Conservation (phyloP, 1,140 invertebrate genomes). For the Ips nitidus region DNA sequence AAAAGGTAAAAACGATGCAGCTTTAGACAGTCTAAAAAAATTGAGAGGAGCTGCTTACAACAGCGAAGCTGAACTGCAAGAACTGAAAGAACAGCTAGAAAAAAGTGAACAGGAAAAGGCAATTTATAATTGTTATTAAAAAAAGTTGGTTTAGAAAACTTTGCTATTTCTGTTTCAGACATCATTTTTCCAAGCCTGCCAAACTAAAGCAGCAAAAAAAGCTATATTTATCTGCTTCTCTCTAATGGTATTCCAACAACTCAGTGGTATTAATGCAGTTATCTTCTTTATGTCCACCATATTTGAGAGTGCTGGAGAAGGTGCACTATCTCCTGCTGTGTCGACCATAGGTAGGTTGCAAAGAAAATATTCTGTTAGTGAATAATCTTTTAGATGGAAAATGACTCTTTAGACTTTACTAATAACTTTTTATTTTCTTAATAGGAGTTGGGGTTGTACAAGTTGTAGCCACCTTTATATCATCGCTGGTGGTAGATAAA, state of each 20-base stretch:
- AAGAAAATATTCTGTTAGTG: background rate
- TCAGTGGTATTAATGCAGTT: conserved; percentile 63
- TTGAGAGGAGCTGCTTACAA: conserved; percentile 70
- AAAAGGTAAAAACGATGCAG: conserved; percentile 63
- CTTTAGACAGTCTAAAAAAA: conserved; percentile 64
- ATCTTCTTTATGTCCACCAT: conserved; percentile 62
- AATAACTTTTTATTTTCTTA: background rate
- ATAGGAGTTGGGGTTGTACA: conserved; percentile 68
- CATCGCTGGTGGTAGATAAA: conserved; percentile 66
- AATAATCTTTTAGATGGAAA: background rate
- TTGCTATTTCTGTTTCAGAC: conserved; percentile 35
- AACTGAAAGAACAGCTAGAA: conserved; percentile 48
- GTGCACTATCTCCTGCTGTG: conserved; percentile 55
- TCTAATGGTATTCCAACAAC: conserved; percentile 71
- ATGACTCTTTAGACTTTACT: background rate
- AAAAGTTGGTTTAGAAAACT: background rate
- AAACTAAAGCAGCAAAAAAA: conserved; percentile 54
- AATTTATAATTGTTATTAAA: background rate
- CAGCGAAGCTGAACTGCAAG: conserved; percentile 59
- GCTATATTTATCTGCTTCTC: conserved; percentile 60
- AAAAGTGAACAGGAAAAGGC: conserved; percentile 45
- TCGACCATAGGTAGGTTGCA: conserved; percentile 62
- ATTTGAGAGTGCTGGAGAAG: conserved; percentile 45
- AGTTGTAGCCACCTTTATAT: conserved; percentile 67
- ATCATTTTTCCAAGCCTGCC: conserved; percentile 53